Evolutionary conservation across 2,113 vertebrate genomes (phyloP), one percentile per base, ranked within the genome.

Genomic region (Centropristis striata): DNA sequence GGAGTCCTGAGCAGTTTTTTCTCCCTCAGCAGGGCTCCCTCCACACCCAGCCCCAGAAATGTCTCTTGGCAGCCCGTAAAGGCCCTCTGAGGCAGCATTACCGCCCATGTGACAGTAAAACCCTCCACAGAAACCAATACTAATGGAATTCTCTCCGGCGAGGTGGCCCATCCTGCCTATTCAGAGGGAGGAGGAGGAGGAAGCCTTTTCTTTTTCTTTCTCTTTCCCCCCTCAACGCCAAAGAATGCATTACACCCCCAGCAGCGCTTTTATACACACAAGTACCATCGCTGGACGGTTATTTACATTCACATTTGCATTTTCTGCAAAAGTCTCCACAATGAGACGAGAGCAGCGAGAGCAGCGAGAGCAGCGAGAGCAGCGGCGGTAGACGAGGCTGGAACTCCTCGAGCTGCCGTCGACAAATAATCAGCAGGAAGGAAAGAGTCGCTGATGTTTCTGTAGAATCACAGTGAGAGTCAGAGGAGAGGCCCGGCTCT

Each of bases 221-320:
- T n/a, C n/a, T 8, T 6, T 8, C 23, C 58, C 1, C 18, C 71
- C 51, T 27, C 63, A 27, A 66, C 3, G 21, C 67, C 1, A 75
- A 76, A 63, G 71, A 77, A 84, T 80, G 84, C 81, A 53, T 21
- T 27, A 16, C 53, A 76, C 71, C 81, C 67, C 78, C 81, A 80
- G 63, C 71, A 8, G 87, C 5, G 78, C 84, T 60, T 86, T 86
- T 78, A 75, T 81, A 8, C 23, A 8, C 68, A 13, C 49, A 61
- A 80, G 70, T 21, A 57, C 49, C 87, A 10, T 82, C 15, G 2
- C 68, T 69, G 71, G 78, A 81, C 46, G 75, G 41, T 75, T 71
- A 75, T 84, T 79, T 81, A 81, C 84, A 75, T 89, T 84, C 46
- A 73, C 81, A 81, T 86, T 86, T 82, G 73, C 79, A 85, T 84